phyloP scores from a whole-genome alignment of 2,888 invertebrate species.

The Rotaria magnacalcarata region DNA sequence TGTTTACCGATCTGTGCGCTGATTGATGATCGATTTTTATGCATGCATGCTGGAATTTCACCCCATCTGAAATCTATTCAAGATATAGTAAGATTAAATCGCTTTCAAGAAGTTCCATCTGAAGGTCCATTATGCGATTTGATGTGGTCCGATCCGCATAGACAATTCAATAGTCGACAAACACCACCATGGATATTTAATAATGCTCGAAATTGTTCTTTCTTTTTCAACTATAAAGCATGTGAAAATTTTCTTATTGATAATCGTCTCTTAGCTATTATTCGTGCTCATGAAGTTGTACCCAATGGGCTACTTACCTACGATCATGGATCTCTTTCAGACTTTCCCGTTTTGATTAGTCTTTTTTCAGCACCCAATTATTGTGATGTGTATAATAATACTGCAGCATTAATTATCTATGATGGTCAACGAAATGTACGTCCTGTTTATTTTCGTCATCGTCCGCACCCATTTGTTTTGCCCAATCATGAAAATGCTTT shows the following conservation, averaged over 20 bases:
- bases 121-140: slow-evolving; percentile 43
- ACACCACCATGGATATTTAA: slow-evolving; percentile 33
- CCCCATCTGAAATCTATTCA: neutral
- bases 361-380: slow-evolving; percentile 45
- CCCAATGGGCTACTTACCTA: slow-evolving; percentile 33
- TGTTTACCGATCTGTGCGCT: slow-evolving; percentile 40
- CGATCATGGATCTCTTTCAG: neutral
- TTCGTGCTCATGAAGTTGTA: slow-evolving; percentile 44
- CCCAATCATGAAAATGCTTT: slow-evolving; percentile 43
- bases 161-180: neutral
- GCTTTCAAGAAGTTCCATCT: slow-evolving; percentile 42
- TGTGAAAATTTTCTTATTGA: slow-evolving; percentile 39
- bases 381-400: slow-evolving; percentile 46
- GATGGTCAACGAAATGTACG: neutral
- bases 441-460: neutral
- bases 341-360: slow-evolving; percentile 41
- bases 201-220: slow-evolving; percentile 38
- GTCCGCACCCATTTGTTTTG: slow-evolving; percentile 42
- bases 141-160: slow-evolving; percentile 44
- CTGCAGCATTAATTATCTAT: slow-evolving; percentile 39
- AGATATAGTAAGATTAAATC: slow-evolving; percentile 30
- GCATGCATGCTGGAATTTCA: slow-evolving; percentile 43
- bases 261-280: slow-evolving; percentile 39
- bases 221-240: slow-evolving; percentile 15
- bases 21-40: slow-evolving; percentile 42